Evolutionary conservation across 2,797 vertebrate genomes (phyloP).

Genomic region (Selene dorsalis): DNA sequence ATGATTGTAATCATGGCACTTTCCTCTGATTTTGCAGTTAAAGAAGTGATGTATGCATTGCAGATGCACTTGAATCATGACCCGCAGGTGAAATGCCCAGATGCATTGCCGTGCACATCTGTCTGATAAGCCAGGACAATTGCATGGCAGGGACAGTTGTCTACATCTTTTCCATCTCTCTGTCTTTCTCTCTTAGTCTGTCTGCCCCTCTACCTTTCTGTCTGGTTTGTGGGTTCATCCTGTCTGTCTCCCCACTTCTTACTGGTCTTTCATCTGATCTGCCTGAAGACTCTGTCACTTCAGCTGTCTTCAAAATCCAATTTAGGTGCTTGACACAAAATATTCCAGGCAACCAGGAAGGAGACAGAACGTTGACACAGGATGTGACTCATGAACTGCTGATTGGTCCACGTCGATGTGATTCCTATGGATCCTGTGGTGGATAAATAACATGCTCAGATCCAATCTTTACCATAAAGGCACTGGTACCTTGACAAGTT

Average conservation of each 20-base stretch:
- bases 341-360: slow-evolving; percentile 28
- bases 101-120: slow-evolving; percentile 11
- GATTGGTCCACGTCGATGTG: background rate
- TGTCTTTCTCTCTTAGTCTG: slow-evolving; percentile 17
- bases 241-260: slow-evolving; percentile 32
- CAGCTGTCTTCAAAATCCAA: slow-evolving; percentile 59
- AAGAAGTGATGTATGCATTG: slow-evolving; percentile 57
- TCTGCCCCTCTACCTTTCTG: slow-evolving; percentile 27
- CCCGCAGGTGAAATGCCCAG: slow-evolving; percentile 65
- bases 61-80: slow-evolving; percentile 58
- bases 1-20: slow-evolving; percentile 79
- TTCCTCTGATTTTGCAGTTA: slow-evolving; percentile 49
- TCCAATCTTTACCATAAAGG: background rate
- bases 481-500: background rate
- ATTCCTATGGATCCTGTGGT: background rate
- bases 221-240: slow-evolving; percentile 42
- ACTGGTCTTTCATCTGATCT: slow-evolving; percentile 56
- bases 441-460: background rate
- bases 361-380: background rate
- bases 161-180: background rate
- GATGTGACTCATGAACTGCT: background rate
- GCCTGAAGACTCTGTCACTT: slow-evolving; percentile 57
- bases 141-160: background rate
- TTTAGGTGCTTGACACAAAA: slow-evolving; percentile 46
- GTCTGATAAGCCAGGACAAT: slow-evolving; percentile 17